Evolutionary conservation across 2,113 vertebrate species (phyloP), one percentile per base, ranked within the genome.

Genomic region (Anguilla japonica): DNA sequence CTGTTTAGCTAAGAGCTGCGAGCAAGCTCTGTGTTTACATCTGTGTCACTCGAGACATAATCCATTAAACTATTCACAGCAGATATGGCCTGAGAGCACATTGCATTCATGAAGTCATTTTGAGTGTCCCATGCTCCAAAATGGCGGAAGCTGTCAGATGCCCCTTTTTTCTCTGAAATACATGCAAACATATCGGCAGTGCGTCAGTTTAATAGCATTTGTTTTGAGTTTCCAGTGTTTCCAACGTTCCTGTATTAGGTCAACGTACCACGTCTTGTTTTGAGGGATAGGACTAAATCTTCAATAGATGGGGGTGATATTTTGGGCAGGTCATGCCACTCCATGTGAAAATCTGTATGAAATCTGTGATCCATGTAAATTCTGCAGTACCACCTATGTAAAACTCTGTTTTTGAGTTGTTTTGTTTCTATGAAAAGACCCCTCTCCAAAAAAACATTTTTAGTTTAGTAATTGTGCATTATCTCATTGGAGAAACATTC

Each of bases 1-100:
- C 90, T 91, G 93, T 92, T 94, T 92, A 92, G 92, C 91, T 89
- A 85, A 92, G 83, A 86, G 87, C 79, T 67, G 82, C 81, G 81
- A 92, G 88, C 91, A 18, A 87, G 88, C 82, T 63, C 88, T 87
- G 67, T 90, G 91, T 90, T 92, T 93, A 91, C 91, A 89, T 89
- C 89, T 53, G 56, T 87, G 91, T 91, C 91, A 87, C 89, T 89
- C 89, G 79, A 84, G 86, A 93, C 89, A 88, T 92, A 90, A 83
- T 90, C 88, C 86, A 60, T 84, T 91, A 91, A 89, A 91, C 86
- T 91, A 91, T 91, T 89, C 89, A 89, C 67, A 89, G 46, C 43
- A 89, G 85, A 85, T 57, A 29, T 43, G 87, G 85, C 43, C 67
- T 79, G 87, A 50, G 79, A 84, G 41, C 85, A 86, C 78, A 86